Evolutionary conservation across 1,140 invertebrate species (phyloP).

Genomic region (Ladona fulva): DNA sequence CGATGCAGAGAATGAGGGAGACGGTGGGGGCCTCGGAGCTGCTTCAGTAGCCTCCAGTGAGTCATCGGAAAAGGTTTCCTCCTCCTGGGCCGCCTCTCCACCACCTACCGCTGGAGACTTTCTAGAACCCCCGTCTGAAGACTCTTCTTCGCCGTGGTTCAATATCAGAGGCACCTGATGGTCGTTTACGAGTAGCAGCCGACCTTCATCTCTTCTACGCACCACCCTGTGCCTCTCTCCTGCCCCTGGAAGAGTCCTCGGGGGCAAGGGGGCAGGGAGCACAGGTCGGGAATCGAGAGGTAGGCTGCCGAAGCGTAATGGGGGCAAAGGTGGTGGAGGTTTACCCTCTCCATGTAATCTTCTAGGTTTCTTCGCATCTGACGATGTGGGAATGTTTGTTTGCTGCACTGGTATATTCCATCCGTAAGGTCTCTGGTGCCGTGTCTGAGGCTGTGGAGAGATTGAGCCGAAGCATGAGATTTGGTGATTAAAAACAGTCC

Average conservation of each 20-base stretch:
- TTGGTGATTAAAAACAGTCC: too few species aligned
- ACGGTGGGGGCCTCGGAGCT: neutral
- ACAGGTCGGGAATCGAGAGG: conserved; percentile 41
- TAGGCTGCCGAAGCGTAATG: conserved; percentile 55
- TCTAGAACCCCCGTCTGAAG: neutral
- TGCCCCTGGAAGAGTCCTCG: conserved; percentile 55
- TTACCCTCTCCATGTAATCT: conserved; percentile 40
- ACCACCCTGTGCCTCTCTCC: conserved; percentile 67
- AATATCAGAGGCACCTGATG: neutral
- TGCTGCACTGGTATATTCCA: conserved; percentile 38
- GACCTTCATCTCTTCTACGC: conserved; percentile 38
- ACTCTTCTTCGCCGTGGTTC: neutral
- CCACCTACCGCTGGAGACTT: neutral
- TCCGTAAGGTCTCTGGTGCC: conserved; percentile 59
- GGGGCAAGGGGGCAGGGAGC: conserved; percentile 32
- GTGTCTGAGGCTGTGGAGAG: conserved; percentile 55
- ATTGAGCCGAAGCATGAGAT: neutral
- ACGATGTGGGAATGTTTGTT: neutral
- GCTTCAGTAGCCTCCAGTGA: neutral
- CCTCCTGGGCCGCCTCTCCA: neutral
- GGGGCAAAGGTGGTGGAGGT: conserved; percentile 40
- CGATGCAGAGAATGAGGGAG: neutral
- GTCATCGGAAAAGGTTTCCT: neutral
- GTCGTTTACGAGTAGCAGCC: too few species aligned
- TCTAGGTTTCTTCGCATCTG: conserved; percentile 34